A percentile compares a stretch with the other conserved stretches of the same genome.
Evolutionary conservation across 2,113 vertebrate species (phyloP).

Genomic region (Cettia cetti): DNA sequence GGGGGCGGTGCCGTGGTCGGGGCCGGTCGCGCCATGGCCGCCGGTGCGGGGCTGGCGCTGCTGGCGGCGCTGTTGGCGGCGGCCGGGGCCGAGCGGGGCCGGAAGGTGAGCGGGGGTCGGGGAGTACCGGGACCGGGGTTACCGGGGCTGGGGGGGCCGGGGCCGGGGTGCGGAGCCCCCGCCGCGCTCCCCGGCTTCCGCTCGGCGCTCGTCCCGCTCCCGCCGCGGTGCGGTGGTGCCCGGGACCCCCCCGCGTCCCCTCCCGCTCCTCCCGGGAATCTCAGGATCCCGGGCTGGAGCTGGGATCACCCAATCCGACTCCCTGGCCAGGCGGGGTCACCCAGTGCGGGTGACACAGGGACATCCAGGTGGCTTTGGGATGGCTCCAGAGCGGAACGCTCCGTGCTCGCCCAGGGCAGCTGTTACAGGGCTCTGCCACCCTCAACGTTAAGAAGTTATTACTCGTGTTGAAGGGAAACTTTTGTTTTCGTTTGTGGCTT

Average conservation of each 20-base stretch:
- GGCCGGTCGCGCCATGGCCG: no score
- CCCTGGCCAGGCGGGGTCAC: not conserved
- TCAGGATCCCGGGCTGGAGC: not conserved
- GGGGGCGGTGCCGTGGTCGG: no score
- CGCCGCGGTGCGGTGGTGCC: not conserved
- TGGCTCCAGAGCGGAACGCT: not conserved
- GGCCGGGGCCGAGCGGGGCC: not conserved
- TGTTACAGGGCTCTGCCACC: not conserved
- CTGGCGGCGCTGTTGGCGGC: no score
- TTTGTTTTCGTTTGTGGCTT: not conserved
- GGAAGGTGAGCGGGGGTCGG: not conserved
- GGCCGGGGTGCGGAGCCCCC: not conserved
- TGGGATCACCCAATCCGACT: not conserved
- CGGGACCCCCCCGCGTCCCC: not conserved
- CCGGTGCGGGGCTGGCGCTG: no score
- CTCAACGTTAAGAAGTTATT: rapidly evolving
- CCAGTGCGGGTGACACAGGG: not conserved
- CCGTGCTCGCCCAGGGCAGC: no score
- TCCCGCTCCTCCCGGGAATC: not conserved
- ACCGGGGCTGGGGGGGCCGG: not conserved
- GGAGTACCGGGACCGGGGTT: not conserved
- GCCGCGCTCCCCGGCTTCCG: not conserved
- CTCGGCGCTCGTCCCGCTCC: not conserved
- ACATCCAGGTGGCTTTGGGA: not conserved
- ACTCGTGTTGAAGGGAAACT: not conserved